These are phyloP conservation scores for Spilogale gracilis DNA, from an alignment of 2,113 vertebrate species.

Conservation along the genomic window DNA sequence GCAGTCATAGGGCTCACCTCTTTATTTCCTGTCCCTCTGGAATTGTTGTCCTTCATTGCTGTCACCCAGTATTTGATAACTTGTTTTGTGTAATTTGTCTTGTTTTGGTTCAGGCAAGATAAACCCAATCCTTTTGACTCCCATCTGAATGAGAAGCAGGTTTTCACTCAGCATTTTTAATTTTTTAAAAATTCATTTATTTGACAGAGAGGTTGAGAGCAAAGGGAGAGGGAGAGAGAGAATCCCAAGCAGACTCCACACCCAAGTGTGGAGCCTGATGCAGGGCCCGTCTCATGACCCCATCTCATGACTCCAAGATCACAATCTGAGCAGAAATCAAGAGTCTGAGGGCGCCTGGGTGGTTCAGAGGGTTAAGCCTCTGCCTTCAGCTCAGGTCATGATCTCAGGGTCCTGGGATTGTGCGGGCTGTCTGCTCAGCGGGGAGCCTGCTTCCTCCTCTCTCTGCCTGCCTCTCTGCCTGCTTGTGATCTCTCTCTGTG, in stretches of 20 bases:
- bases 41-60: not conserved
- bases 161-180: not conserved
- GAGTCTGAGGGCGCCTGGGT: not conserved
- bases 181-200: not conserved
- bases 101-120: not conserved
- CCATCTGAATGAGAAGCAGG: not conserved
- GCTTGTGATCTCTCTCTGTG: no score
- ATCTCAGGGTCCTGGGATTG: no score
- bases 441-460: no score
- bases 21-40: not conserved
- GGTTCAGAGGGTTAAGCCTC: no score
- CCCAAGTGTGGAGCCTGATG: not conserved
- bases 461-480: no score
- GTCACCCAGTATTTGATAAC: not conserved
- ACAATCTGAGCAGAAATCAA: not conserved
- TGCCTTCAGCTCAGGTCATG: no score
- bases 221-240: not conserved
- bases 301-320: not conserved
- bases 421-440: no score
- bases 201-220: not conserved
- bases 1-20: not conserved
- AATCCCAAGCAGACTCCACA: not conserved
- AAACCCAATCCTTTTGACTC: not conserved
- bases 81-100: not conserved
- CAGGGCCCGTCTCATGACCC: not conserved